Evolutionary conservation across 2,888 invertebrate genomes (phyloP), one percentile per base, ranked within the genome.

Genomic region (Barypeithes pellucidus): DNA sequence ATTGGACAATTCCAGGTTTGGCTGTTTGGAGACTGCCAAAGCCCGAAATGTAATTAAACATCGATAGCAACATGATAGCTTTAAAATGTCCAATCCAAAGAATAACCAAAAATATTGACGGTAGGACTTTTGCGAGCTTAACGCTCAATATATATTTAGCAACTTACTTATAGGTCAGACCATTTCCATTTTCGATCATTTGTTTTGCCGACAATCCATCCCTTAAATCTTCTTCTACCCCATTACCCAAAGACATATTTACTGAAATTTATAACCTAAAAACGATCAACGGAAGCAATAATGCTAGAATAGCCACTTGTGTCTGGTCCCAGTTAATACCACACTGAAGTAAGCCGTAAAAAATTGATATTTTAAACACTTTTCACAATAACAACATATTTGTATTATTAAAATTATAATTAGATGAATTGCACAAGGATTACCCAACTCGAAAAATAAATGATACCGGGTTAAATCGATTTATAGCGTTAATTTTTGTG

Each of bases 131-230:
- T n/a, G n/a, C n/a, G n/a, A n/a, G n/a, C n/a, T n/a, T 39, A 5
- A 39, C 7, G 12, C 5, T 2, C 11, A 5, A 39, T 39, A 39
- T 39, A 5, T 39, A 33, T n/a, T n/a, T n/a, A n/a, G n/a, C n/a
- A 33, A 77, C 79, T 76, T 77, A 81, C 81, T 80, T 81, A 67
- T 81, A 81, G 0, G 81, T 81, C 8, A 80, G 66, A 16, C 81
- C 81, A 75, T 75, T 79, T 24, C 80, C 80, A 57, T 75, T 75
- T 18, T 77, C 77, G 39, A 81, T 80, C 79, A 81, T 78, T 41
- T 79, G 76, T 43, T 76, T 59, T n/a, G 80, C 80, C 41, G 78
- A 76, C 54, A 80, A 29, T 12, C 81, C 81, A 78, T 81, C 81
- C 67, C 78, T 77, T 8, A 80, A 65, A 73, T 80, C 76, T 43